These are phyloP conservation scores for Cenopis cana DNA, from an alignment of 2,888 invertebrate species.

Conservation along the genomic window DNA sequence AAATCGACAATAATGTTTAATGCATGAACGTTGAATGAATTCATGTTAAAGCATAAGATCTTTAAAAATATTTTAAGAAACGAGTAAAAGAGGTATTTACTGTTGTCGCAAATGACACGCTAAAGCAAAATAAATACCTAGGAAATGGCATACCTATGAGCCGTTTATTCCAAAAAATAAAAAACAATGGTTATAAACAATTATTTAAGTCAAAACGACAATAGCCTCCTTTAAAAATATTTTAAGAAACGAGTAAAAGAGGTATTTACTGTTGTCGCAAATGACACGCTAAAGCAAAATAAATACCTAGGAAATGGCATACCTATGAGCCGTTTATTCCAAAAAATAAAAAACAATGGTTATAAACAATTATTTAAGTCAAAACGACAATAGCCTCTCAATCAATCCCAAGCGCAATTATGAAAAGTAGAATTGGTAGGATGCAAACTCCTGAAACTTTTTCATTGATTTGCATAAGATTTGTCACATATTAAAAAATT, in stretches of 20 bases:
- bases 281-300: neutral
- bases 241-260: neutral
- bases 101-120: neutral
- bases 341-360: too few relatives aligned
- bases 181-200: neutral
- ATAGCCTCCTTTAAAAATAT: slow-evolving; percentile 1
- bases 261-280: neutral
- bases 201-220: too few relatives aligned
- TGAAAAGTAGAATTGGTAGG: neutral
- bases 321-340: too few relatives aligned
- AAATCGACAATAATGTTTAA: slow-evolving; percentile 38
- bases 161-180: too few relatives aligned
- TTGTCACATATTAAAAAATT: too few relatives aligned
- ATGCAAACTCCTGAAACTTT: neutral
- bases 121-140: neutral
- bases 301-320: neutral
- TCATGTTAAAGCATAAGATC: neutral
- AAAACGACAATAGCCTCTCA: too few relatives aligned
- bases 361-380: neutral
- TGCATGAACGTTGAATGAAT: slow-evolving; percentile 35
- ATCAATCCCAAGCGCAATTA: neutral
- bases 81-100: neutral
- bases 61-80: slow-evolving; percentile 1
- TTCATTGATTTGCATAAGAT: too few relatives aligned
- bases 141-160: too few relatives aligned